Evolutionary conservation across 2,888 invertebrate species (phyloP).

Genomic region (Myathropa florea): DNA sequence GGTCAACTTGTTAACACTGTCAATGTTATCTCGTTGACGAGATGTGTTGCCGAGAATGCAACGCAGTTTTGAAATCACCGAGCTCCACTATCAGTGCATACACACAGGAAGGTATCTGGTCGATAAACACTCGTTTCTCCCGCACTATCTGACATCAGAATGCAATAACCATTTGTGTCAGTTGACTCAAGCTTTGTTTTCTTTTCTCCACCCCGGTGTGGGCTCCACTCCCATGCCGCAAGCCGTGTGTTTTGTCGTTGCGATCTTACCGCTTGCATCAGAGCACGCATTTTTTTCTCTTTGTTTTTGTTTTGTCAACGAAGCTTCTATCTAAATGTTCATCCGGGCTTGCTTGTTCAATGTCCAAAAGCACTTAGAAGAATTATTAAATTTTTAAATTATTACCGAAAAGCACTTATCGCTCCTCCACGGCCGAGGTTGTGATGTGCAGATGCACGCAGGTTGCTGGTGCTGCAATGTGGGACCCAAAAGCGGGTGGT

Average conservation of each 20-base stretch:
- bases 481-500: conserved; percentile 33
- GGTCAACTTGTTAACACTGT: background rate
- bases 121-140: background rate
- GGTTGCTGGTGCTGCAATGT: conserved; percentile 25
- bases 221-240: background rate
- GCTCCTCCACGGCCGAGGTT: background rate
- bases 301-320: conserved; percentile 36
- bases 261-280: background rate
- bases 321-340: conserved; percentile 64
- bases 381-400: conserved; percentile 64
- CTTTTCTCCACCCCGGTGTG: background rate
- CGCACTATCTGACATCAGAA: conserved; percentile 60
- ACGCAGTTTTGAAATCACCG: background rate
- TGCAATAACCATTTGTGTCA: conserved; percentile 68
- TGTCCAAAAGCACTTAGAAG: conserved; percentile 69
- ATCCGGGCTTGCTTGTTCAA: conserved; percentile 59
- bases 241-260: background rate
- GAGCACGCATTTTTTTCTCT: background rate
- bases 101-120: too few species aligned
- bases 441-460: conserved; percentile 4
- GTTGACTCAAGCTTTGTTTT: conserved; percentile 38
- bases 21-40: background rate
- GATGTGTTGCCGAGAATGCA: background rate
- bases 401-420: conserved; percentile 66
- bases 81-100: background rate